Evolutionary conservation across 2,113 vertebrate species (phyloP).

Genomic region (Aptenodytes forsteri): DNA sequence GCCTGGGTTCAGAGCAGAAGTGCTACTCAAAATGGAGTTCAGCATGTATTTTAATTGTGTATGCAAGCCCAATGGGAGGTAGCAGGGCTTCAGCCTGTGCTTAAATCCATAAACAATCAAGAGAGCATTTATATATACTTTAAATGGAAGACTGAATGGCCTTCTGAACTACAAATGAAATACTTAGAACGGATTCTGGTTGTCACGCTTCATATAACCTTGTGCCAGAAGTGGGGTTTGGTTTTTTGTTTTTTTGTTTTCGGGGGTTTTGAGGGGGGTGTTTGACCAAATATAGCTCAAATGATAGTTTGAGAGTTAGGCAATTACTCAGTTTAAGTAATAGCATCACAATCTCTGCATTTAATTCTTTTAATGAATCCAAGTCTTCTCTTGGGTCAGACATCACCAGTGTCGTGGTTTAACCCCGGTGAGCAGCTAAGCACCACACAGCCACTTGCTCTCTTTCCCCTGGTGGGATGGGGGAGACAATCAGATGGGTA

Average conservation of each 20-base stretch:
- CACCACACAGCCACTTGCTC: neutral
- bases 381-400: neutral
- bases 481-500: neutral
- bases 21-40: neutral
- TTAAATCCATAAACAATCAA: neutral
- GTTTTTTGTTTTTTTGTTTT: neutral
- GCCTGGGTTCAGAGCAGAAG: neutral
- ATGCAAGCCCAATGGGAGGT: neutral
- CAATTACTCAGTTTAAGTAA: neutral
- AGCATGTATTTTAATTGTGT: neutral
- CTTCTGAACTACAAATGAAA: neutral
- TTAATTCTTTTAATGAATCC: neutral
- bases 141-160: neutral
- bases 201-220: neutral
- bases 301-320: neutral
- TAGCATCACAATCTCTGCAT: neutral
- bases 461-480: neutral
- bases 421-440: neutral
- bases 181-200: fast-evolving
- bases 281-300: neutral
- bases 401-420: neutral
- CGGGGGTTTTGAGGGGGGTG: neutral
- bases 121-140: neutral
- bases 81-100: neutral
- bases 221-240: neutral